These are phyloP conservation scores for Aradophagus sp. DNA, from an alignment of 1,140 invertebrate genomes.

Conservation along the genomic window DNA sequence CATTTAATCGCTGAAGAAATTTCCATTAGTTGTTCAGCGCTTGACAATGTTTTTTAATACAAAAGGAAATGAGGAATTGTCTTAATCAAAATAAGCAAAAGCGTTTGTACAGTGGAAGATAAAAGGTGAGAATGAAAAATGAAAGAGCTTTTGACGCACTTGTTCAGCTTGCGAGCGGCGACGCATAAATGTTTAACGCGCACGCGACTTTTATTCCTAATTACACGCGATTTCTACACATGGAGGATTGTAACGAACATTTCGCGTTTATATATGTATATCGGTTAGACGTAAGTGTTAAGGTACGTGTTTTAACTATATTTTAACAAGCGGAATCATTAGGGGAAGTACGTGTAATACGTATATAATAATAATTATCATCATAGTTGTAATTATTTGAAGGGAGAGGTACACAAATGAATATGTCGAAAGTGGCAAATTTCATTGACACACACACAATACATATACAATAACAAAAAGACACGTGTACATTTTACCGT, in stretches of 20 bases:
- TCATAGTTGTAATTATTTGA: conserved; percentile 40
- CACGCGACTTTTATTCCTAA: conserved; percentile 59
- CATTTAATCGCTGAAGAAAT: conserved; percentile 53
- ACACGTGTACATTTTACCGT: conserved; percentile 12
- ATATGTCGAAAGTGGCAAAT: conserved; percentile 17
- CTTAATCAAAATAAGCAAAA: too few relatives aligned
- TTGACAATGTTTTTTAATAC: too few relatives aligned
- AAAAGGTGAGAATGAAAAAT: too few relatives aligned
- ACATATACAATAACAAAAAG: conserved; percentile 11
- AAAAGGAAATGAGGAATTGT: too few relatives aligned
- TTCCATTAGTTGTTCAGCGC: too few relatives aligned
- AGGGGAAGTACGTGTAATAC: conserved; percentile 35
- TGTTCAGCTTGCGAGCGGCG: conserved; percentile 35
- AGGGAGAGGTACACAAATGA: conserved; percentile 11
- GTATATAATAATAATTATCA: conserved; percentile 27
- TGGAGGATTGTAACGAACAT: conserved; percentile 41
- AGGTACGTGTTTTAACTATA: conserved; percentile 60
- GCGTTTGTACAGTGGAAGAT: too few relatives aligned
- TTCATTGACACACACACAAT: conserved; percentile 25
- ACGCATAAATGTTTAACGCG: conserved; percentile 31
- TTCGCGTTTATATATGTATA: conserved; percentile 50
- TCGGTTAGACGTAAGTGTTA: conserved; percentile 51
- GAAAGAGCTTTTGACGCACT: conserved; percentile 35
- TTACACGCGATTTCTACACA: conserved; percentile 43
- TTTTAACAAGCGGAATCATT: conserved; percentile 58